Conservation (phyloP, 2,888 invertebrate species). For the Ectobius pallidus region DNA sequence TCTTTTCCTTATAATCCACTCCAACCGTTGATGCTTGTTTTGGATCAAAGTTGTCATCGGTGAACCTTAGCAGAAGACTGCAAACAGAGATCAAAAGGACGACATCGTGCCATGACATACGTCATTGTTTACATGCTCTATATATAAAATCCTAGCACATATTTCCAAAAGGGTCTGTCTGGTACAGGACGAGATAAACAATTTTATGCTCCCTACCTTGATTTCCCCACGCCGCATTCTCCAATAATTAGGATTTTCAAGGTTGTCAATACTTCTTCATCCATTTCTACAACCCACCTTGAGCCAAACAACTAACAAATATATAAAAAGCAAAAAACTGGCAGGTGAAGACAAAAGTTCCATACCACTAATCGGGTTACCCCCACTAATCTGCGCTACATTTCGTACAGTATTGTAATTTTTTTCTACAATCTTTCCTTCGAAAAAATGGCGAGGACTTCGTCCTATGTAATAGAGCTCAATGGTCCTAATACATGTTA, state of each 20-base stretch:
- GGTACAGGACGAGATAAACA: no score
- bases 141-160: not conserved
- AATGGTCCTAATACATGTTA: no score
- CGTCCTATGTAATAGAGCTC: no score
- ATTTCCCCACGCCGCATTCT: slow-evolving; percentile 97
- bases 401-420: no score
- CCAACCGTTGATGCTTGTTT: slow-evolving; percentile 96
- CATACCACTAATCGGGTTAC: not conserved
- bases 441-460: no score
- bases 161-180: not conserved
- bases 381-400: no score
- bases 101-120: slow-evolving; percentile 34
- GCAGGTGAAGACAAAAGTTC: not conserved
- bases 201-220: slow-evolving; percentile 76
- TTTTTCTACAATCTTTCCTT: no score
- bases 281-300: slow-evolving; percentile 52
- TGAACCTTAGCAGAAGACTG: slow-evolving; percentile 92
- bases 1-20: slow-evolving; percentile 96
- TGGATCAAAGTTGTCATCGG: slow-evolving; percentile 93
- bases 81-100: no score
- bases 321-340: not conserved
- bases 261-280: slow-evolving; percentile 75
- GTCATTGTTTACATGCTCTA: not conserved
- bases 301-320: not conserved
- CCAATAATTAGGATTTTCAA: slow-evolving; percentile 96